Evolutionary conservation across 2,797 vertebrate species (phyloP).

Genomic region (Cryptoprocta ferox): DNA sequence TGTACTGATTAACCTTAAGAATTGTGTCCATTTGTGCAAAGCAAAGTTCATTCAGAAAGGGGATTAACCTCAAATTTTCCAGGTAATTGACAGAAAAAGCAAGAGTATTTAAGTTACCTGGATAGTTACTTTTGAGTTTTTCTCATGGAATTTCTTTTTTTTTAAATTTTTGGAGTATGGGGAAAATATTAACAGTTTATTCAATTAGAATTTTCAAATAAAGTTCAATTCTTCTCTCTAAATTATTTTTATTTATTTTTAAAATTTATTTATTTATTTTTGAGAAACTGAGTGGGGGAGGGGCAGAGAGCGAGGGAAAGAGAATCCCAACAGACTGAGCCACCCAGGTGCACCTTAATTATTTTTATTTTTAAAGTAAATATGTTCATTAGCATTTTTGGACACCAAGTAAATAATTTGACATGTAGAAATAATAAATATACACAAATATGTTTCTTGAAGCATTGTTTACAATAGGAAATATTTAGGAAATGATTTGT

Average conservation of each 20-base stretch:
- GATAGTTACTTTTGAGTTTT: not conserved
- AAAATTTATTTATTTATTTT: not conserved
- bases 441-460: constrained; percentile 33
- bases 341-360: too few relatives aligned
- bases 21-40: not conserved
- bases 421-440: not conserved
- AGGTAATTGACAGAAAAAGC: not conserved
- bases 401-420: not conserved
- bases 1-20: not conserved
- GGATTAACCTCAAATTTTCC: not conserved
- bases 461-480: not conserved
- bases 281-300: too few relatives aligned
- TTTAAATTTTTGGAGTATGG: not conserved
- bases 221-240: constrained; percentile 23
- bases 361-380: not conserved
- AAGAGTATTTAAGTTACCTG: not conserved
- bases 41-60: not conserved
- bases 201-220: not conserved
- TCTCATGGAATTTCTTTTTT: not conserved
- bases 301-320: too few relatives aligned
- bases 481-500: constrained; percentile 17
- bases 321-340: too few relatives aligned
- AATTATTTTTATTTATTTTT: not conserved
- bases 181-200: constrained; percentile 9
- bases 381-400: not conserved